These are phyloP conservation scores for Alloscopus bannaensis DNA, from an alignment of 2,888 invertebrate species.

Conservation along the genomic window DNA sequence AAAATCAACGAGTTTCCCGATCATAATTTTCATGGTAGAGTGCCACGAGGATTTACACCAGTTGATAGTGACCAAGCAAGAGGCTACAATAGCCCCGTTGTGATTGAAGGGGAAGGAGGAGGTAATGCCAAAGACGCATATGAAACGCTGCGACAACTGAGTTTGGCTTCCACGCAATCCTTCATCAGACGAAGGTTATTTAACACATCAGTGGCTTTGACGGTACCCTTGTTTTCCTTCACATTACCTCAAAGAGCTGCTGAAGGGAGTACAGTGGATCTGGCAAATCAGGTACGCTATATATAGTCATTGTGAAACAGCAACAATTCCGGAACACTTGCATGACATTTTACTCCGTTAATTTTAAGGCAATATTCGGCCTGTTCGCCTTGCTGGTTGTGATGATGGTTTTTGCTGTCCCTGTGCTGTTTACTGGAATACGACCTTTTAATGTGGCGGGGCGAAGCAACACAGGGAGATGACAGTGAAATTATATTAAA, in stretches of 20 bases:
- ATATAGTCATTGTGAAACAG: slow-evolving; percentile 6
- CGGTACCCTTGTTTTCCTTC: slow-evolving; percentile 71
- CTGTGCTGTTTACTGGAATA: slow-evolving; percentile 72
- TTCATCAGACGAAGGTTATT: slow-evolving; percentile 69
- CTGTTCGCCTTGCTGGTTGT: slow-evolving; percentile 70
- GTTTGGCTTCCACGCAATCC: slow-evolving; percentile 50
- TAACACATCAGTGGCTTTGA: slow-evolving; percentile 72
- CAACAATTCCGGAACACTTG: neutral
- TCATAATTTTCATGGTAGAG: slow-evolving; percentile 12
- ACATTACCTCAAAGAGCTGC: slow-evolving; percentile 70
- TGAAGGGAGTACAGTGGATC: slow-evolving; percentile 70
- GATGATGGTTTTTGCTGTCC: slow-evolving; percentile 71
- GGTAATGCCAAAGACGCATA: slow-evolving; percentile 25
- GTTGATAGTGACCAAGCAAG: slow-evolving; percentile 3
- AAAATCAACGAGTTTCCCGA: slow-evolving; percentile 14
- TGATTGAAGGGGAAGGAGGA: slow-evolving; percentile 31
- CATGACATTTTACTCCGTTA: no score
- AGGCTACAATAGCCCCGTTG: slow-evolving; percentile 41
- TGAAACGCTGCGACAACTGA: slow-evolving; percentile 52
- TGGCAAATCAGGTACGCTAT: slow-evolving; percentile 69
- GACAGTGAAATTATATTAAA: slow-evolving; percentile 61
- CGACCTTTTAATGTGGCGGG: slow-evolving; percentile 66
- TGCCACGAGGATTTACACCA: slow-evolving; percentile 32
- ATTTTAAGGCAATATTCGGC: slow-evolving; percentile 73
- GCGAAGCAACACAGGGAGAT: slow-evolving; percentile 53